Conservation (phyloP, 2,113 vertebrate species). For the Copsychus sechellarum region DNA sequence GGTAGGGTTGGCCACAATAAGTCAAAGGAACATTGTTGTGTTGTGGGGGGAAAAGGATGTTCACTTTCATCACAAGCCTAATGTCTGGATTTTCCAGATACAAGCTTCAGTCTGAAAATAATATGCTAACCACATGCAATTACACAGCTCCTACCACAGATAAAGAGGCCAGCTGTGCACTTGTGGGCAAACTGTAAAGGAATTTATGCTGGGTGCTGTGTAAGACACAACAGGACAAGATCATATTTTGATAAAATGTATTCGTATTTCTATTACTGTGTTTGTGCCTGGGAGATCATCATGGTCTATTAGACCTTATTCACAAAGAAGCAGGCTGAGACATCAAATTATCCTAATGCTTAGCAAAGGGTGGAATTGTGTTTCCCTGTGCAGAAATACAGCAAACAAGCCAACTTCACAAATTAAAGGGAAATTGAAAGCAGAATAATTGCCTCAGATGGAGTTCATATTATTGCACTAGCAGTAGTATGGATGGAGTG, state of each 20-base stretch:
- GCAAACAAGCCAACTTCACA: not conserved
- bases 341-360: not conserved
- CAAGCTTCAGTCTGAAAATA: not conserved
- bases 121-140: not conserved
- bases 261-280: not conserved
- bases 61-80: not conserved
- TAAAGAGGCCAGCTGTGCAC: not conserved
- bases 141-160: not conserved
- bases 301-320: not conserved
- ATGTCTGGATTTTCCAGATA: not conserved
- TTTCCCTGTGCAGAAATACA: not conserved
- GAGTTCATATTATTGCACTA: not conserved
- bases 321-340: not conserved
- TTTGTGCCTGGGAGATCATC: not conserved
- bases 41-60: not conserved
- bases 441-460: not conserved
- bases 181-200: not conserved
- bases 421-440: not conserved
- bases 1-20: not conserved
- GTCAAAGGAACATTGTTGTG: not conserved
- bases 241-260: not conserved
- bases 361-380: not conserved
- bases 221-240: not conserved
- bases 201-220: not conserved
- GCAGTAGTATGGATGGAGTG: not conserved